Base-by-base conservation (phyloP, 1,140 invertebrate species). In the Drosophila sucinea region DNA sequence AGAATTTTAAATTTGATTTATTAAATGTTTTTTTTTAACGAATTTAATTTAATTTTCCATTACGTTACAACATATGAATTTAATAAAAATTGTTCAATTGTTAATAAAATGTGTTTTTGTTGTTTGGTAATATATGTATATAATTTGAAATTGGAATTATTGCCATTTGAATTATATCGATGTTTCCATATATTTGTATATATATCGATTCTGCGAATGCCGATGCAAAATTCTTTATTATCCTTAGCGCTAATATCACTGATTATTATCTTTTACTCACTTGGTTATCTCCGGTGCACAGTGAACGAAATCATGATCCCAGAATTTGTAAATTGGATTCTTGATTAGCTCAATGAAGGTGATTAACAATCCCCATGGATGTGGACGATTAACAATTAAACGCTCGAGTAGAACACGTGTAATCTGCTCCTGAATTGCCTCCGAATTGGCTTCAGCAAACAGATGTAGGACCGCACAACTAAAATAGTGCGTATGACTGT, bases 311-410 rank as follows among this genome's bases (percentile, higher is more conserved):
- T 99, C 98, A 91, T 99, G 98, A 61, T 96, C 95, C 98, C 98
- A 99, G 93, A 99, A 99, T 92, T 99, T 99, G 93, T 99, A 99
- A n/a, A 95, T 96, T 8, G 97, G 97, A 93, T 99, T 99, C 91
- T 99, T 99, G 81, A 99, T 99, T 17, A 99, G 94, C 93, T 99
- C 99, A 81, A 99, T 99, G 92, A 99, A 99, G 0, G 99, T 99
- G 56, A 99, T 98, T 4, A 99, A 94, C 7, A 99, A 93, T 32
- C 99, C 99, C 99, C 99, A 99, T 1, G 99, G 99, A 93, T 99
- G 99, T 6, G 99, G 99, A 70, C 99, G 94, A 92, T 99, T 99
- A 0, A 99, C 98, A 73, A 99, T 99, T 17, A 99, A 94, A 82
- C 99, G 94, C 92, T 99, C 99, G 23, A 99, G 94, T 5, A 99